Evolutionary conservation across 2,797 vertebrate genomes (phyloP).

Genomic region (Protonibea diacanthus): DNA sequence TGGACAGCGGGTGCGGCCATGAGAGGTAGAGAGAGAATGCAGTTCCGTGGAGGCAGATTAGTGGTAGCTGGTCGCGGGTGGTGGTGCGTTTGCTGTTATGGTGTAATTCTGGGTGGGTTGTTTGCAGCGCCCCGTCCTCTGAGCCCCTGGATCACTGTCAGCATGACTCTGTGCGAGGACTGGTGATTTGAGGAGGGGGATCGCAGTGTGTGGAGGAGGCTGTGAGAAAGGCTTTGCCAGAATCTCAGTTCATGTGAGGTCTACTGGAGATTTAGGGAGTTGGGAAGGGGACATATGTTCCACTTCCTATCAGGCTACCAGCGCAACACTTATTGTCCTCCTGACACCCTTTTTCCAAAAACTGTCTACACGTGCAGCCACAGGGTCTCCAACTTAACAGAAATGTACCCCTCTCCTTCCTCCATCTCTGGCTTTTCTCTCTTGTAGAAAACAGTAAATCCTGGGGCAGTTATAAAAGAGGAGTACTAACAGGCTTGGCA

Average conservation of each 20-base stretch:
- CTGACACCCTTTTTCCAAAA: conserved; percentile 51
- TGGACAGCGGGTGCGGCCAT: conserved; percentile 61
- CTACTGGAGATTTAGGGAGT: conserved; percentile 66
- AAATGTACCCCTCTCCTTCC: conserved; percentile 28
- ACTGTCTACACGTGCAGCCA: conserved; percentile 49
- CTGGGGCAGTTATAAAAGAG: conserved; percentile 45
- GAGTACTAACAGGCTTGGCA: conserved; percentile 53
- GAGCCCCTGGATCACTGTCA: conserved; percentile 68
- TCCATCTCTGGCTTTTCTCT: conserved; percentile 38
- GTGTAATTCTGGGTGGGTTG: conserved; percentile 48
- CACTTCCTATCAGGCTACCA: conserved; percentile 63
- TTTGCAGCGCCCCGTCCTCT: conserved; percentile 54
- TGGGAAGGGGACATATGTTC: conserved; percentile 71
- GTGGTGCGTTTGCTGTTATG: conserved; percentile 44
- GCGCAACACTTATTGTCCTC: conserved; percentile 61
- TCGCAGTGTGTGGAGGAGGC: conserved; percentile 24
- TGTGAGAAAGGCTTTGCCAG: conserved; percentile 55
- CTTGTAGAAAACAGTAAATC: conserved; percentile 56
- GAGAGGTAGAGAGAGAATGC: conserved; percentile 50
- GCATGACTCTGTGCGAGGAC: conserved; percentile 62
- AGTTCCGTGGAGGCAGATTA: conserved; percentile 56
- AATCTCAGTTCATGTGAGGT: conserved; percentile 78
- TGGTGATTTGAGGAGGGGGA: conserved; percentile 35
- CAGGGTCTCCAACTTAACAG: conserved; percentile 62
- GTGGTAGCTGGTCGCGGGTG: conserved; percentile 30